phyloP scores from a whole-genome alignment of 2,888 invertebrate genomes.

The Nasonia oneida region DNA sequence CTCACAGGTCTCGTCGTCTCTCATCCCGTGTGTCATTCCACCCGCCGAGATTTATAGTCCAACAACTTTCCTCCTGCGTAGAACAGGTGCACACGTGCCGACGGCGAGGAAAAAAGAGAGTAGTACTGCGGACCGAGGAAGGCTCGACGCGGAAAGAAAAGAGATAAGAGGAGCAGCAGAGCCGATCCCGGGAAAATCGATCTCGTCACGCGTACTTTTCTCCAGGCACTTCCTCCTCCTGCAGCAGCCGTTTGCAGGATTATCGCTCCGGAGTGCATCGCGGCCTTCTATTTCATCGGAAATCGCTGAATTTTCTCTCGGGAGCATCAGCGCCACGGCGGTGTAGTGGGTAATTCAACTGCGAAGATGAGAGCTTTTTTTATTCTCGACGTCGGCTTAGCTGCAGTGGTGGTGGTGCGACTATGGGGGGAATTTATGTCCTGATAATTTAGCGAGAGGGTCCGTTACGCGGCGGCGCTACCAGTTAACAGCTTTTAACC shows the following conservation, averaged over 20 bases:
- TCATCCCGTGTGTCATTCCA: background rate
- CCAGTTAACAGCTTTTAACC: conserved; percentile 36
- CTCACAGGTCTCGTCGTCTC: conserved; percentile 1
- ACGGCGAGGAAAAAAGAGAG: background rate
- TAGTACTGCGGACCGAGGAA: no score
- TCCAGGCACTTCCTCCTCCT: conserved; percentile 17
- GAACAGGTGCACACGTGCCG: conserved; percentile 1
- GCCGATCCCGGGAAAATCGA: conserved; percentile 45
- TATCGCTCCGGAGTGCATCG: background rate
- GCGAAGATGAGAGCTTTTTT: background rate
- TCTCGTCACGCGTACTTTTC: conserved; percentile 25
- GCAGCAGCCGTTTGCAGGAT: conserved; percentile 27
- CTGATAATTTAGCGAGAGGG: conserved; percentile 48
- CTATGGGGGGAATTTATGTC: conserved; percentile 41
- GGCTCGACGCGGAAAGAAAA: background rate
- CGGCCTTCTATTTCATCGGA: conserved; percentile 31
- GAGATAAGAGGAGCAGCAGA: background rate
- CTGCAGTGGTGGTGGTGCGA: background rate
- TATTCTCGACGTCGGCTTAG: background rate
- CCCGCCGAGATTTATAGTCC: conserved; percentile 13
- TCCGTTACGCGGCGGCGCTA: conserved; percentile 33
- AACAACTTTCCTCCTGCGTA: conserved; percentile 1
- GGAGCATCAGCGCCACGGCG: background rate
- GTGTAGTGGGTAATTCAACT: conserved; percentile 8
- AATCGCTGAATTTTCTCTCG: conserved; percentile 45